Conservation (phyloP, 2,888 invertebrate genomes). For the Mimachlamys varia region DNA sequence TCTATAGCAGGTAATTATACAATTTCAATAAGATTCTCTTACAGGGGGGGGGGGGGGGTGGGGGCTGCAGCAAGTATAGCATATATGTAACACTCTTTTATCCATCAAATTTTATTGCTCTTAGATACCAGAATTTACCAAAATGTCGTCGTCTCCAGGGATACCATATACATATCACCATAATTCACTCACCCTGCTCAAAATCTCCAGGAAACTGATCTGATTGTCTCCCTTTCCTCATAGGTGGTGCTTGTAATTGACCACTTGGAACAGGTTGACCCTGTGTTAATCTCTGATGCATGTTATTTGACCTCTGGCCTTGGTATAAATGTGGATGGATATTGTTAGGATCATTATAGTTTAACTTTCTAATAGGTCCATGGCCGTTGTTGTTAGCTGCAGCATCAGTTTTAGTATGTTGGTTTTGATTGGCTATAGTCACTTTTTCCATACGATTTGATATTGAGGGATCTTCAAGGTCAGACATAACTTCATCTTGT, state of each 20-base stretch:
- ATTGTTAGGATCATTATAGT: not conserved
- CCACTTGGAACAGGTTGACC: not conserved
- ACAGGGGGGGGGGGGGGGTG: no score
- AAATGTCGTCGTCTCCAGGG: not conserved
- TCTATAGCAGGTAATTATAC: no score
- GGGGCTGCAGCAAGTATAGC: no score
- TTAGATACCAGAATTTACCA: no score
- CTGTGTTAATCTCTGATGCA: not conserved
- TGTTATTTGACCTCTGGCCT: not conserved
- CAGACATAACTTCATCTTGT: not conserved
- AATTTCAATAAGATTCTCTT: no score
- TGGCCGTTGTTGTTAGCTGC: not conserved
- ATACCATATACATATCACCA: not conserved
- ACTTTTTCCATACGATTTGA: conserved; percentile 10
- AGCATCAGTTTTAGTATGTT: conserved; percentile 14
- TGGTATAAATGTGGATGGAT: not conserved
- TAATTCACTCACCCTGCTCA: conserved; percentile 56
- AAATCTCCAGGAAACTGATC: conserved; percentile 62
- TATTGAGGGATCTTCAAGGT: not conserved
- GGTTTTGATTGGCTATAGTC: not conserved
- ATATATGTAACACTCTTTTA: no score
- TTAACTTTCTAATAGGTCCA: not conserved
- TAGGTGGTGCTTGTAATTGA: not conserved
- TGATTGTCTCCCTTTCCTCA: conserved; percentile 41
- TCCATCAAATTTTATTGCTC: no score